phyloP scores from a whole-genome alignment of 2,113 vertebrate species.

The Psammodynastes pulverulentus region DNA sequence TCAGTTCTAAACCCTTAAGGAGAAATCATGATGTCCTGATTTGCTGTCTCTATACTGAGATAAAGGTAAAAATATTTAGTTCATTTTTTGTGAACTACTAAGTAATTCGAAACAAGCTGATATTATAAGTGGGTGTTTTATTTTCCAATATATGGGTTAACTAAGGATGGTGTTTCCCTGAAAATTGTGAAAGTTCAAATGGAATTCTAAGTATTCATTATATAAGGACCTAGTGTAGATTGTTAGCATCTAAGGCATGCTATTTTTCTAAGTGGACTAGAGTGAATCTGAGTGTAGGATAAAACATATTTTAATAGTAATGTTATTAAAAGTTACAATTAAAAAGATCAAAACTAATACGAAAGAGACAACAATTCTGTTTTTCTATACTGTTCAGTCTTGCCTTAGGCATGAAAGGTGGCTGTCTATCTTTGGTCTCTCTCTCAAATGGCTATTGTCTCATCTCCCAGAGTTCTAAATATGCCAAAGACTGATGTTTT shows the following conservation, averaged over 20 bases:
- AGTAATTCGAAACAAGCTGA: background rate
- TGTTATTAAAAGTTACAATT: background rate
- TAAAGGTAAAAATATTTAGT: slow-evolving; percentile 51
- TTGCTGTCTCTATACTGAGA: slow-evolving; percentile 56
- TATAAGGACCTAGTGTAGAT: background rate
- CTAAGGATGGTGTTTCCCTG: background rate
- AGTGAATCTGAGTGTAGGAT: background rate
- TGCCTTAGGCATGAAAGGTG: background rate
- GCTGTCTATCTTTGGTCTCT: background rate
- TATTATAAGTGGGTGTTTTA: background rate
- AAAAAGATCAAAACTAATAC: background rate
- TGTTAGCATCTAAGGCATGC: background rate
- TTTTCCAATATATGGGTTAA: background rate
- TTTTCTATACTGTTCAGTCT: background rate
- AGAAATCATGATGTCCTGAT: slow-evolving; percentile 54
- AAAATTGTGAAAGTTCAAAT: background rate
- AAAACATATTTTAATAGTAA: background rate
- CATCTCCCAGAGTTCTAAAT: background rate
- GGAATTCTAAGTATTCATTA: background rate
- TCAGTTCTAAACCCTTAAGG: slow-evolving; percentile 52
- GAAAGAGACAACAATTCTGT: background rate
- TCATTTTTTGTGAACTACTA: background rate
- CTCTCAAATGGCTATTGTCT: background rate
- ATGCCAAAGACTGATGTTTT: background rate
- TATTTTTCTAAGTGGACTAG: background rate